A percentile compares a stretch with the other conserved stretches of the same genome.
phyloP scores from a whole-genome alignment of 92 coral and sea anemone genomes.

The Umimayanthus chanpuru region DNA sequence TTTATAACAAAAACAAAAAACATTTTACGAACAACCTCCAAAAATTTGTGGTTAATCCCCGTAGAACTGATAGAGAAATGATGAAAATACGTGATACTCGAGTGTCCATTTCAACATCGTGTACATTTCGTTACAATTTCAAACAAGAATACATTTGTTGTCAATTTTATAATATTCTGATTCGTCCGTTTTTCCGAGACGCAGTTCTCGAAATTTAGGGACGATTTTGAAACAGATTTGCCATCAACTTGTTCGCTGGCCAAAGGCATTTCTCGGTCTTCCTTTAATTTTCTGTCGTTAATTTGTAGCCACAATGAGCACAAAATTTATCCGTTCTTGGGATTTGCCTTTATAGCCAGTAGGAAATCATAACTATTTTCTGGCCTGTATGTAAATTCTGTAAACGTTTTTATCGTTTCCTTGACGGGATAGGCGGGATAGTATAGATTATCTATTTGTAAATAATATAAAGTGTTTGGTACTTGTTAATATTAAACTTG shows the following conservation, averaged over 20 bases:
- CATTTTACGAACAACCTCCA: background rate
- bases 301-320: background rate
- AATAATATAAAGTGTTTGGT: background rate
- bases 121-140: too few relatives aligned
- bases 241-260: background rate
- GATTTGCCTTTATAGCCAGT: background rate
- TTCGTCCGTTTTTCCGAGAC: background rate
- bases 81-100: too few relatives aligned
- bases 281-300: background rate
- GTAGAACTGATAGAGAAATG: too few relatives aligned
- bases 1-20: too few relatives aligned
- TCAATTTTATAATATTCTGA: background rate
- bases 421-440: too few relatives aligned
- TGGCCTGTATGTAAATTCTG: background rate
- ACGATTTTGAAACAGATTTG: background rate
- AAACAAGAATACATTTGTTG: background rate
- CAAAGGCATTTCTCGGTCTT: too few relatives aligned
- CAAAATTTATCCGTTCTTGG: background rate
- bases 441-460: too few relatives aligned
- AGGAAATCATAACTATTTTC: too few relatives aligned
- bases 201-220: background rate
- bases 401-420: too few relatives aligned
- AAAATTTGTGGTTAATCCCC: background rate
- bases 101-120: too few relatives aligned
- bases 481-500: slow-evolving; percentile 26